A percentile compares a stretch with the other conserved stretches of the same genome.
These are phyloP conservation scores for Sesamia inferens DNA, from an alignment of 2,888 invertebrate genomes.

Conservation along the genomic window DNA sequence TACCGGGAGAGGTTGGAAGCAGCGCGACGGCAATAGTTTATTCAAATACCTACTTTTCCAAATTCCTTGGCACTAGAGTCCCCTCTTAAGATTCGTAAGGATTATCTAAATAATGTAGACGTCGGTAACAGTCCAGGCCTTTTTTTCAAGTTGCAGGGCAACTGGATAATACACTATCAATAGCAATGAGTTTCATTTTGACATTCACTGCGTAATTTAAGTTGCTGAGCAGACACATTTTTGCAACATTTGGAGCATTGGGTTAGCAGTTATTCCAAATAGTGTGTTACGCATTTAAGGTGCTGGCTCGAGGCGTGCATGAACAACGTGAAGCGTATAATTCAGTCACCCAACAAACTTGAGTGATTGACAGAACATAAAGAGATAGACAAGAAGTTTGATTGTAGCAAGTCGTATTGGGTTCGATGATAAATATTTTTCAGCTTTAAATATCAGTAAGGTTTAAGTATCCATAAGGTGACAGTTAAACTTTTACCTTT, in stretches of 20 bases:
- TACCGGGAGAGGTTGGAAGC: too few relatives aligned
- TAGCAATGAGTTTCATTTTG: too few relatives aligned
- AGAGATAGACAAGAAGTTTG: conserved; percentile 7
- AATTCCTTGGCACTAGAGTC: too few relatives aligned
- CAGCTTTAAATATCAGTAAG: conserved; percentile 20
- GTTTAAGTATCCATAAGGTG: conserved; percentile 22
- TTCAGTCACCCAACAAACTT: conserved; percentile 22
- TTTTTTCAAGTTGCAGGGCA: too few relatives aligned
- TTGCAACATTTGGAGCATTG: too few relatives aligned
- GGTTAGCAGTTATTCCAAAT: too few relatives aligned
- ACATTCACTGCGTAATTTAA: too few relatives aligned
- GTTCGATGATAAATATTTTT: conserved; percentile 21
- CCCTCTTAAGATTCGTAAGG: neutral
- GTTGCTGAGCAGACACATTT: too few relatives aligned
- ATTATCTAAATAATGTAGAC: neutral
- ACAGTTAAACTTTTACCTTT: conserved; percentile 88
- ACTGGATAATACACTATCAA: too few relatives aligned
- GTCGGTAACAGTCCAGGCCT: neutral
- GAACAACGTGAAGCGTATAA: conserved; percentile 21
- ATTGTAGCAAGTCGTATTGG: neutral
- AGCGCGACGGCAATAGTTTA: too few relatives aligned
- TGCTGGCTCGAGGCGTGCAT: neutral
- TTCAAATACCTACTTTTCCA: too few relatives aligned
- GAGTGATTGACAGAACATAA: conserved; percentile 24
- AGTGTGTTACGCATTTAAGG: too few relatives aligned